phyloP scores from a whole-genome alignment of 2,113 vertebrate genomes.

The Podilymbus podiceps region DNA sequence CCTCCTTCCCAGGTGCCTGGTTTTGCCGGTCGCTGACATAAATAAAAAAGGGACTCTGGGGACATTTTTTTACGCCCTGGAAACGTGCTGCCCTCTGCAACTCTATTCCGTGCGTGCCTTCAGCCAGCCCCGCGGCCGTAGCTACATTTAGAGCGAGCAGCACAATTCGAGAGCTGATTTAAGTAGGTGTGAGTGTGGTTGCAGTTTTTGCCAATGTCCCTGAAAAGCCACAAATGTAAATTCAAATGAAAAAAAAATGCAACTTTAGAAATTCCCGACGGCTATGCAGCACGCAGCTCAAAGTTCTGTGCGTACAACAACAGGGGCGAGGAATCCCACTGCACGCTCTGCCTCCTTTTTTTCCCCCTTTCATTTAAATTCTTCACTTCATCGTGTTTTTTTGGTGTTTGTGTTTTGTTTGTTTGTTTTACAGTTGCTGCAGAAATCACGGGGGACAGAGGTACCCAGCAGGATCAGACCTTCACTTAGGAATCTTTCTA shows the following conservation, averaged over 20 bases:
- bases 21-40: accelerated
- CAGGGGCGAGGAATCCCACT: neutral
- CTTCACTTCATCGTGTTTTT: neutral
- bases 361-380: neutral
- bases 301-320: neutral
- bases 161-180: neutral
- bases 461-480: neutral
- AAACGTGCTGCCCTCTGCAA: neutral
- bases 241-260: neutral
- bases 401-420: no score
- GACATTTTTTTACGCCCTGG: neutral
- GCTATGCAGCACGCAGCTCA: neutral
- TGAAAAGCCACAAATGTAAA: neutral
- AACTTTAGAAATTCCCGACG: neutral
- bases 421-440: neutral
- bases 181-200: neutral
- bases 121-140: neutral
- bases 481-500: constrained; percentile 29
- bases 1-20: neutral
- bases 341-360: neutral
- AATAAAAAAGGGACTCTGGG: neutral
- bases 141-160: neutral
- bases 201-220: neutral
- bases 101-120: accelerated
- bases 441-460: neutral